These are phyloP conservation scores for Hydriomena furcata DNA, from an alignment of 2,888 invertebrate genomes.

Conservation along the genomic window DNA sequence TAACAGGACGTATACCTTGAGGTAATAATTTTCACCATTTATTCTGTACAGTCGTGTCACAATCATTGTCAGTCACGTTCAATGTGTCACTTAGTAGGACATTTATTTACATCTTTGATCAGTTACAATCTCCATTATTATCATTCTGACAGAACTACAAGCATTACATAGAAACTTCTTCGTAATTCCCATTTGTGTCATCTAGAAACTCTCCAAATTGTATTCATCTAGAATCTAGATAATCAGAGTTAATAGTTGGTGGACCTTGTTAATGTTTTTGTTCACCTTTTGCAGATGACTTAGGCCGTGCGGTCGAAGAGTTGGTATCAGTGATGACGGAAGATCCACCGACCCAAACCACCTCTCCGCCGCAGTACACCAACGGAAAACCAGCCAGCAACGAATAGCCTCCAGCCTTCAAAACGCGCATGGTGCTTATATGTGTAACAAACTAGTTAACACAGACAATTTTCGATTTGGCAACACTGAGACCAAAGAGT, in stretches of 20 bases:
- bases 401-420: conserved; percentile 43
- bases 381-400: conserved; percentile 73
- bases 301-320: conserved; percentile 94
- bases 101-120: too few species aligned
- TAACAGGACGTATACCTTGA: conserved; percentile 78
- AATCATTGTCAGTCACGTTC: background rate
- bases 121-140: too few species aligned
- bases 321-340: conserved; percentile 96
- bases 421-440: conserved; percentile 52
- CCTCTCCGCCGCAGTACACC: conserved; percentile 75
- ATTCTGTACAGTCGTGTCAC: conserved; percentile 1
- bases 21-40: conserved; percentile 51
- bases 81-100: too few species aligned
- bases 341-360: conserved; percentile 60
- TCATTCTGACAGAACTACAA: too few species aligned
- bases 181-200: too few species aligned
- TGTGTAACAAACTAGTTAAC: conserved; percentile 30
- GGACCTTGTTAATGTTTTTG: too few species aligned
- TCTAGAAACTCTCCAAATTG: too few species aligned
- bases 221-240: too few species aligned
- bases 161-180: too few species aligned
- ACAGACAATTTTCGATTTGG: conserved; percentile 52
- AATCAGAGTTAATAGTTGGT: too few species aligned
- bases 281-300: conserved; percentile 86
- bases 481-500: conserved; percentile 64